Conservation (phyloP, 1,140 invertebrate species). For the Uloborus diversus region DNA sequence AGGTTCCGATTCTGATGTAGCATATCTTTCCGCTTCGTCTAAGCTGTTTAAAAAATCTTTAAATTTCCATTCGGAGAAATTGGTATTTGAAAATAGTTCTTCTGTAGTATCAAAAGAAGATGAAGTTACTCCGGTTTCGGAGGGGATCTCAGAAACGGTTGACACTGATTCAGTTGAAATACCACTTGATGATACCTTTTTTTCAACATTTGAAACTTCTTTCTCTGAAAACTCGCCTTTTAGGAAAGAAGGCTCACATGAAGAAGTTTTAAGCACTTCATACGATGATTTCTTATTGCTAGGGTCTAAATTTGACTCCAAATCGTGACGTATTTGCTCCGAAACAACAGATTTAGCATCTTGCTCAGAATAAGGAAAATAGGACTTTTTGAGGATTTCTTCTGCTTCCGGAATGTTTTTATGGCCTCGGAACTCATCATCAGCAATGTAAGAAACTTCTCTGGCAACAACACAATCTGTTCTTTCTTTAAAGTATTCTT, state of each 20-base stretch:
- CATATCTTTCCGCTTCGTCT: conserved; percentile 26
- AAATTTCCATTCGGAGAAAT: conserved; percentile 4
- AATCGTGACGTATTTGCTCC: background rate
- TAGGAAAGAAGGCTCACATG: too few relatives aligned
- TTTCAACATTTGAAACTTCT: background rate
- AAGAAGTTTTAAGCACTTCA: too few relatives aligned
- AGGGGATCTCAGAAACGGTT: background rate
- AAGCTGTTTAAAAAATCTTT: conserved; percentile 11
- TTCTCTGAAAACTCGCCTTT: too few relatives aligned
- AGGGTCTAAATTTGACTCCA: background rate
- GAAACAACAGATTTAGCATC: too few relatives aligned
- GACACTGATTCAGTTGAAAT: background rate
- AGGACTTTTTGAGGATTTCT: background rate
- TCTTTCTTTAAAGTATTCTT: background rate
- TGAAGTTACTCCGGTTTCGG: too few relatives aligned
- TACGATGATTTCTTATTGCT: too few relatives aligned
- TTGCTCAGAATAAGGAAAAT: too few relatives aligned
- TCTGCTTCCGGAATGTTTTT: background rate
- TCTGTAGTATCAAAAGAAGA: background rate
- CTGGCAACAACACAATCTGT: conserved; percentile 2
- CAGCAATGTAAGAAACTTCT: conserved; percentile 4
- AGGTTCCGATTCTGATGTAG: conserved; percentile 17
- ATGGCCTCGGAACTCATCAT: background rate
- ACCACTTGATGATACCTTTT: background rate
- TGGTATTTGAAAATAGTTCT: background rate